Percentiles rank a stretch among this genome's conserved stretches.
phyloP scores from a whole-genome alignment of 2,113 vertebrate genomes.

The Callorhinus ursinus region DNA sequence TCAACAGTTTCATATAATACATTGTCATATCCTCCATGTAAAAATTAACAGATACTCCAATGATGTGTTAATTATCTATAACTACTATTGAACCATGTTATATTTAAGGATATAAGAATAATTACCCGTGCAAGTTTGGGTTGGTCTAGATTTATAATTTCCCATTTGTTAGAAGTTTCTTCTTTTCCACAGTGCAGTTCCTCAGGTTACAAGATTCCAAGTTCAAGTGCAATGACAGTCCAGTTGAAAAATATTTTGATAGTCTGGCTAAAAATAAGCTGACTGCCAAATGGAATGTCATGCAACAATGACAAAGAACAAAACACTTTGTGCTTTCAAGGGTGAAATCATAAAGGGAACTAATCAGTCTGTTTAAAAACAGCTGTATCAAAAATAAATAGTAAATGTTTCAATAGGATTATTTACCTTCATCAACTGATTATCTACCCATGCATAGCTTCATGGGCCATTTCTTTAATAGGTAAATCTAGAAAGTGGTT shows the following conservation, averaged over 20 bases:
- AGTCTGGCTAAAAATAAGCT: slow-evolving; percentile 94
- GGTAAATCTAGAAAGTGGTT: background rate
- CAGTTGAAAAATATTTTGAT: slow-evolving; percentile 89
- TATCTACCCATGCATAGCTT: fast-evolving
- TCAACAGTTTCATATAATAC: slow-evolving; percentile 50
- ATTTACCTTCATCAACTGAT: background rate
- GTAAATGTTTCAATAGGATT: slow-evolving; percentile 38
- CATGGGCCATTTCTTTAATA: background rate
- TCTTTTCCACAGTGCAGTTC: slow-evolving; percentile 82
- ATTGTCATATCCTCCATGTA: slow-evolving; percentile 36
- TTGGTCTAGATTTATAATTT: slow-evolving; percentile 98
- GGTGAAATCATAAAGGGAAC: slow-evolving; percentile 53
- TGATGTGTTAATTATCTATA: background rate
- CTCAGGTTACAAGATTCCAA: slow-evolving; percentile 85
- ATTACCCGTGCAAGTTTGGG: slow-evolving; percentile 97
- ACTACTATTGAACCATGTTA: background rate
- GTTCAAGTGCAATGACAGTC: slow-evolving; percentile 84
- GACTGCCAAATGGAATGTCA: slow-evolving; percentile 89
- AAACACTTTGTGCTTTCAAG: slow-evolving; percentile 77
- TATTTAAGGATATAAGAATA: slow-evolving; percentile 71
- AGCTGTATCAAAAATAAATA: slow-evolving; percentile 5
- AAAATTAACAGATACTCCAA: slow-evolving; percentile 39
- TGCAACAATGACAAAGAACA: slow-evolving; percentile 87
- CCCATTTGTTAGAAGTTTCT: slow-evolving; percentile 89
- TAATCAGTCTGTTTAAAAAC: slow-evolving; percentile 56